phyloP scores from a whole-genome alignment of 2,113 vertebrate species.

The Neomonachus schauinslandi region DNA sequence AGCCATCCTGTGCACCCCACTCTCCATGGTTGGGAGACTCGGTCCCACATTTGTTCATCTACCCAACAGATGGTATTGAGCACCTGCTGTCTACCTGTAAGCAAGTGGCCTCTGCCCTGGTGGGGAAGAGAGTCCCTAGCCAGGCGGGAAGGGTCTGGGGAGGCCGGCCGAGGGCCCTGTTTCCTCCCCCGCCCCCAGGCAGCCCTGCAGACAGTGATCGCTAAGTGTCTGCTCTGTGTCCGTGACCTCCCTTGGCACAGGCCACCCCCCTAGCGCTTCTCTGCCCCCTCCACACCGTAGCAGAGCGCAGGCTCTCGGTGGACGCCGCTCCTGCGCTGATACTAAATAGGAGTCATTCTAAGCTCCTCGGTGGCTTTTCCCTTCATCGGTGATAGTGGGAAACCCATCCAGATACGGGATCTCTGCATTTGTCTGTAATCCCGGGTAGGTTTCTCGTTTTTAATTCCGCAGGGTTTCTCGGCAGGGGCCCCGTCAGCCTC shows the following conservation, averaged over 20 bases:
- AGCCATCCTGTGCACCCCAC: rapidly evolving
- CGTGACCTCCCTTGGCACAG: rapidly evolving
- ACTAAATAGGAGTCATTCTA: neutral
- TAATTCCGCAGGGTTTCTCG: neutral
- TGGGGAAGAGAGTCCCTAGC: neutral
- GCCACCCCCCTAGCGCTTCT: rapidly evolving
- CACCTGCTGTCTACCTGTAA: neutral
- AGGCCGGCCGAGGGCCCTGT: neutral
- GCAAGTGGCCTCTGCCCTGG: neutral
- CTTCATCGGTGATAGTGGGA: neutral
- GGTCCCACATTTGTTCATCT: rapidly evolving
- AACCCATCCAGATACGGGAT: too few relatives aligned
- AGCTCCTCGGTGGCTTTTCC: neutral
- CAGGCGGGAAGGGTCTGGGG: rapidly evolving
- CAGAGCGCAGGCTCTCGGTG: rapidly evolving
- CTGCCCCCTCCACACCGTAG: rapidly evolving
- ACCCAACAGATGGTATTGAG: neutral
- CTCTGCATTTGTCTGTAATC: neutral
- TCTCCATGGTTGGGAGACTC: rapidly evolving
- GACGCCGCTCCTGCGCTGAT: rapidly evolving
- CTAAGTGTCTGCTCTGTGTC: neutral
- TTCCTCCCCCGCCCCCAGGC: neutral
- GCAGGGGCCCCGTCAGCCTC: rapidly evolving
- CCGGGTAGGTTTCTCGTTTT: too few relatives aligned
- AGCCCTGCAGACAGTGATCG: rapidly evolving